A percentile compares a stretch with the other conserved stretches of the same genome.
Conservation (phyloP, 2,888 invertebrate genomes). For the Aradus depressus region DNA sequence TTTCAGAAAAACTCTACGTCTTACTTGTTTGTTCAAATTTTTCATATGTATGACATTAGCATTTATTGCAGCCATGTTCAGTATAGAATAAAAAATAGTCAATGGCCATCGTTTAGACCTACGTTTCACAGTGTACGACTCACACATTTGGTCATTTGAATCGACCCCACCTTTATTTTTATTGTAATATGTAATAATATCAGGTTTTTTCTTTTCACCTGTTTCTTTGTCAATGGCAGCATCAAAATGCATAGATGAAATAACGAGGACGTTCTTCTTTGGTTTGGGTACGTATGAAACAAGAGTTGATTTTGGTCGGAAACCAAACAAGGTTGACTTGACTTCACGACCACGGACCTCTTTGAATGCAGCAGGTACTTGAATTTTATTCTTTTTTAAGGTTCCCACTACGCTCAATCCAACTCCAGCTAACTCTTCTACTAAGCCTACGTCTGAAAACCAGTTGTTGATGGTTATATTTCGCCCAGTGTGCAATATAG, state of each 20-base stretch:
- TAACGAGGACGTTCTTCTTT: constrained; percentile 18
- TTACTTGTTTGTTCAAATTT: neutral
- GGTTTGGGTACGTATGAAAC: constrained; percentile 22
- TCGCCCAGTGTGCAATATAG: constrained; percentile 30
- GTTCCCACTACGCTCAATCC: constrained; percentile 7
- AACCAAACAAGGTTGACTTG: constrained; percentile 13
- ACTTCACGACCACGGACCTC: neutral
- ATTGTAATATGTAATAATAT: no score
- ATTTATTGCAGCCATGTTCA: no score
- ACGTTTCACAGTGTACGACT: constrained; percentile 16
- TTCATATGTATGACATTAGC: no score
- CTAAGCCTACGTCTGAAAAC: constrained; percentile 32
- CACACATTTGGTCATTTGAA: constrained; percentile 20
- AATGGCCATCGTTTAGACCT: constrained; percentile 22
- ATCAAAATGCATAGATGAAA: constrained; percentile 23
- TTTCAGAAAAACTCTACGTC: constrained; percentile 4
- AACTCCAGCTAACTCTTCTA: constrained; percentile 18
- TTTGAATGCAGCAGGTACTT: constrained; percentile 12
- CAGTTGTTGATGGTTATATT: constrained; percentile 33
- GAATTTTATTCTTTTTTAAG: constrained; percentile 18
- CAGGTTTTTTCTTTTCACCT: constrained; percentile 9
- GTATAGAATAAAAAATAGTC: constrained; percentile 17
- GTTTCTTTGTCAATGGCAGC: constrained; percentile 11
- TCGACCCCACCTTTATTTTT: constrained; percentile 22
- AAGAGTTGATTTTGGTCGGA: constrained; percentile 21